A percentile compares a stretch with the other conserved stretches of the same genome.
These are phyloP conservation scores for Adelognathus sp. DNA, from an alignment of 2,888 invertebrate species.

Conservation along the genomic window DNA sequence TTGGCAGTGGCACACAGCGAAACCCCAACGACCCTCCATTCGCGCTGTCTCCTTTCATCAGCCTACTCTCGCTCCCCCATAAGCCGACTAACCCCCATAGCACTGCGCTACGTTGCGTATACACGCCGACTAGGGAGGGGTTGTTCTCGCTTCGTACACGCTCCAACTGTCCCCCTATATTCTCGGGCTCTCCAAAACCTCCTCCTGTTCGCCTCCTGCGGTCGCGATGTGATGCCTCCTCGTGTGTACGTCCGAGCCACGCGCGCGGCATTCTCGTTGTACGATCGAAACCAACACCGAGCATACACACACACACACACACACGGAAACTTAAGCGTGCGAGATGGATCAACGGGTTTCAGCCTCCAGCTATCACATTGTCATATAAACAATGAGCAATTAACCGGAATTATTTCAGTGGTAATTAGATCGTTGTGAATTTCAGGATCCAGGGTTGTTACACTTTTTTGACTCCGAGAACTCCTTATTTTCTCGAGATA, in stretches of 20 bases:
- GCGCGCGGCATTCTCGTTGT: slow-evolving; percentile 30
- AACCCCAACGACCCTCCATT: slow-evolving; percentile 47
- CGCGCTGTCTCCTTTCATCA: slow-evolving; percentile 53
- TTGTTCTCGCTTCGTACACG: slow-evolving; percentile 16
- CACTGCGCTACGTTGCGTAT: slow-evolving; percentile 37
- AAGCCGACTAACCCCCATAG: slow-evolving; percentile 58
- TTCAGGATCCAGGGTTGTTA: no score
- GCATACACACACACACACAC: neutral
- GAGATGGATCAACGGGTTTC: neutral
- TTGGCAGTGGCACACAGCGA: slow-evolving; percentile 36
- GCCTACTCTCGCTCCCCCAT: slow-evolving; percentile 51
- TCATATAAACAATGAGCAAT: no score
- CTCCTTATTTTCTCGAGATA: no score
- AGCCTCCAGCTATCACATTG: slow-evolving; percentile 15
- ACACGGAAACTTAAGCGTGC: neutral
- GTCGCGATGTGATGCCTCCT: slow-evolving; percentile 22
- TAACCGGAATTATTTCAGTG: no score
- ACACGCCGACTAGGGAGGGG: slow-evolving; percentile 14
- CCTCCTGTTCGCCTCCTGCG: slow-evolving; percentile 8
- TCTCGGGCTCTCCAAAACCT: slow-evolving; percentile 12
- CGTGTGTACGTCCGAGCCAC: slow-evolving; percentile 18
- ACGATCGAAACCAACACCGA: slow-evolving; percentile 35
- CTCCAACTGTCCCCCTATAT: slow-evolving; percentile 40
- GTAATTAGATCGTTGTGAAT: no score
- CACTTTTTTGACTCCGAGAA: no score